Base-by-base conservation (phyloP, 1,140 invertebrate genomes). In the Procambarus clarkii region DNA sequence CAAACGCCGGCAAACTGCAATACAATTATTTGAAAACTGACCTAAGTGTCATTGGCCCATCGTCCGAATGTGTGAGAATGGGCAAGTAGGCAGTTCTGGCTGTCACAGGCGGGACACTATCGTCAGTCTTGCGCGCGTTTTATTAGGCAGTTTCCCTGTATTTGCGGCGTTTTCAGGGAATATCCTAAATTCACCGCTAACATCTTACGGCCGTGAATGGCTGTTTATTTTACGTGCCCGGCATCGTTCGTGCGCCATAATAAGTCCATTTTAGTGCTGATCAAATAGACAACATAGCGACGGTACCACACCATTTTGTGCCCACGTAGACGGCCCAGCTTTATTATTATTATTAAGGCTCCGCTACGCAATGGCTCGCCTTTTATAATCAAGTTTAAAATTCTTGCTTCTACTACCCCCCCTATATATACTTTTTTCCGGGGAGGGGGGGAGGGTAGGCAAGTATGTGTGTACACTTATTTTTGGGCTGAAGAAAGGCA, bases 11-110 rank as follows among this genome's bases (percentile, higher is more conserved):
- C 92, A 93, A 93, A 93, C 85, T 91, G 92, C 92, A 93, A 93
- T 93, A 93, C 92, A 93, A 93, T 93, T 93, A 93, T 93, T 93
- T 93, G 92, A 93, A 91, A 93, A 93, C 92, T 93, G 92, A 93
- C 92, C 92, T 93, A 93, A 93, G 89, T 93, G 92, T 93, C 92
- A 91, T 93, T 93, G 92, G 89, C 64, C 92, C 92, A 93, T 93
- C 92, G 92, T 82, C 87, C 90, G 88, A 93, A 93, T 93, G 92
- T 93, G 92, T 93, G 92, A 93, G 92, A 93, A 93, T 93, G 90
- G 92, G 79, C 89, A 91, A 91, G 86, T 76, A 88, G 92, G 92
- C 92, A 93, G 92, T 93, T 93, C 91, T 79, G 91, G 84, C 92
- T 93, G 92, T 93, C 92, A 86, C 81, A 76, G 79, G 77, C 74